Evolutionary conservation across 2,113 vertebrate species (phyloP).

Genomic region (Cisticola juncidis): DNA sequence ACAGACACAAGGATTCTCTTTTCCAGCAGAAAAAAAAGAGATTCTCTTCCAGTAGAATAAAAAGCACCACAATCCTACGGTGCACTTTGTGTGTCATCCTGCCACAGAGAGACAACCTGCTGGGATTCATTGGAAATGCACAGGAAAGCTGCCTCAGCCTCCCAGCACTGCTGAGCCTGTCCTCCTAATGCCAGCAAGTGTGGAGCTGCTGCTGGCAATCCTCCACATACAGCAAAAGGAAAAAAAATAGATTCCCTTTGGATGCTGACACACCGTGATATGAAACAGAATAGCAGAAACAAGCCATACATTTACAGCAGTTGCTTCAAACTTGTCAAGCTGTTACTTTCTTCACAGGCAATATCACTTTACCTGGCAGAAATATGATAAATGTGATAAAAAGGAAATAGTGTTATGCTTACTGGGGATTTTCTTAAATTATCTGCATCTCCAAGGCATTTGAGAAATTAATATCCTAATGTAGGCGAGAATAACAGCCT

Average conservation of each 20-base stretch:
- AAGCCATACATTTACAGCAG: neutral
- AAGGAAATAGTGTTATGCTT: neutral
- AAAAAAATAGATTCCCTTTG: neutral
- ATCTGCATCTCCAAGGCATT: neutral
- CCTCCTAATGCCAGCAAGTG: neutral
- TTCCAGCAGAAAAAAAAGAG: no score
- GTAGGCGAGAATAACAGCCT: neutral
- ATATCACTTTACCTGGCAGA: neutral
- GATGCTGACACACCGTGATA: neutral
- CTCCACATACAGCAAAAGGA: neutral
- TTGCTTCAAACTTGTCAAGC: neutral
- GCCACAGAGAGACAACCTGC: constrained; percentile 10
- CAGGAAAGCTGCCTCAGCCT: constrained; percentile 1
- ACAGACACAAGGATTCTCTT: neutral
- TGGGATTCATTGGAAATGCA: constrained; percentile 45
- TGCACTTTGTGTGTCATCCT: neutral
- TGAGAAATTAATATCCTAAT: neutral
- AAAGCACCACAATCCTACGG: neutral
- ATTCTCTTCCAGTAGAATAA: neutral
- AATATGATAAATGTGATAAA: neutral
- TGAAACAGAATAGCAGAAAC: neutral
- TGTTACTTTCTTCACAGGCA: neutral
- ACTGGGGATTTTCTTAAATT: neutral
- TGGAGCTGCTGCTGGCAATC: neutral
- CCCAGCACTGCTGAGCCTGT: neutral